phyloP scores from a whole-genome alignment of 2,797 vertebrate genomes.

The Mormyrops boulengeri region DNA sequence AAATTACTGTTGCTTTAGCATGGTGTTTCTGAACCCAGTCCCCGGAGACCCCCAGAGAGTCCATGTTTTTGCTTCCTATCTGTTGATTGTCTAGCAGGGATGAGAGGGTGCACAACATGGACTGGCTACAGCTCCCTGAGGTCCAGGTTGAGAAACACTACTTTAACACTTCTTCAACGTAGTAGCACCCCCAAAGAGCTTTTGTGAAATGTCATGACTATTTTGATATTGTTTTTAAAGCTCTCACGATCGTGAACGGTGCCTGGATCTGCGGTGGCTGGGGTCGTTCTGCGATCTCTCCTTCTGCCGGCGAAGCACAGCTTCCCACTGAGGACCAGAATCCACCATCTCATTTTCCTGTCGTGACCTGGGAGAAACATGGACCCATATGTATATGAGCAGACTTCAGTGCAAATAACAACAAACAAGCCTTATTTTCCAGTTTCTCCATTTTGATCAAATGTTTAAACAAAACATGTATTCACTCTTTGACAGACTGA shows the following conservation, averaged over 20 bases:
- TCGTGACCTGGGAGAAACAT: conserved; percentile 50
- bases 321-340: conserved; percentile 75
- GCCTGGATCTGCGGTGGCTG: conserved; percentile 69
- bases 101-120: background rate
- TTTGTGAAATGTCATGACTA: background rate
- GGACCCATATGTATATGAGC: background rate
- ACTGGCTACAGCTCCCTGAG: background rate
- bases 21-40: background rate
- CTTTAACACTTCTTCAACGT: background rate
- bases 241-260: conserved; percentile 81
- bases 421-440: background rate
- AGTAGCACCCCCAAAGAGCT: background rate
- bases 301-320: conserved; percentile 70
- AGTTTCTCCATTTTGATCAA: background rate
- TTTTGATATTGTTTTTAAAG: background rate
- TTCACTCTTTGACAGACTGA: background rate
- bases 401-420: background rate
- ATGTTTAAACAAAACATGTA: background rate
- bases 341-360: conserved; percentile 75
- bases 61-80: background rate
- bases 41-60: background rate
- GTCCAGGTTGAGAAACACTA: background rate
- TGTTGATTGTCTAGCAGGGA: background rate
- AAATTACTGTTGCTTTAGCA: background rate
- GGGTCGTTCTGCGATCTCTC: conserved; percentile 67